Percentiles rank a stretch among this genome's conserved stretches.
These are phyloP conservation scores for Leiothrix lutea DNA, from an alignment of 2,113 vertebrate species.

Conservation along the genomic window DNA sequence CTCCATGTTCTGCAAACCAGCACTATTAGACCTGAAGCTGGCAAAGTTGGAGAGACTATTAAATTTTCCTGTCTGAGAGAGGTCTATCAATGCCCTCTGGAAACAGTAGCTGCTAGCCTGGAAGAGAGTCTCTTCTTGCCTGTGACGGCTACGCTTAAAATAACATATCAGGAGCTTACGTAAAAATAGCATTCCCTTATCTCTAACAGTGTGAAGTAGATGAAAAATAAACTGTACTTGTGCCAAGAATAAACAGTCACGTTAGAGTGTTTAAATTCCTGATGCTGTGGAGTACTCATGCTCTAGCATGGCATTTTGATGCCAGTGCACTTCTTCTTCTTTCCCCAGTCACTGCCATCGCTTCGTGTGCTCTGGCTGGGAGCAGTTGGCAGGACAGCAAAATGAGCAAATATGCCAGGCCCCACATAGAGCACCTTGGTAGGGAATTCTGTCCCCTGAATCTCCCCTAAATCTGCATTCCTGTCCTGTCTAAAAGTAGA, in stretches of 20 bases:
- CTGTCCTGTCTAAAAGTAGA: neutral
- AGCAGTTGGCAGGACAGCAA: neutral
- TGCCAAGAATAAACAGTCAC: slow-evolving; percentile 22
- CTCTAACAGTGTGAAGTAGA: slow-evolving; percentile 17
- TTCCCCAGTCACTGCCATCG: neutral
- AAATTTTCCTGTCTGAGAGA: neutral
- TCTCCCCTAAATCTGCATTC: neutral
- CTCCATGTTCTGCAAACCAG: neutral
- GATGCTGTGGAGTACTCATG: neutral
- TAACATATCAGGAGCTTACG: neutral
- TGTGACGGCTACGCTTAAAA: neutral
- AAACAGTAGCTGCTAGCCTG: neutral
- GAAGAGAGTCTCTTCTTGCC: neutral
- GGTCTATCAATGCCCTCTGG: neutral
- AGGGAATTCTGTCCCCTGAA: neutral
- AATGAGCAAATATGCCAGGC: neutral
- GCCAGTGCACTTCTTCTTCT: neutral
- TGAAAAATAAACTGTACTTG: neutral
- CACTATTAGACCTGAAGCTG: neutral
- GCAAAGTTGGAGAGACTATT: neutral
- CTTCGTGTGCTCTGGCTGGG: neutral
- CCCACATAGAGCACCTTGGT: neutral
- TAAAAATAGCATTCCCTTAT: slow-evolving; percentile 52
- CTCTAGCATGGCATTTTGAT: neutral
- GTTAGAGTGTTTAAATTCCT: slow-evolving; percentile 15